These are phyloP conservation scores for Regulus satrapa DNA, from an alignment of 2,113 vertebrate genomes.

Conservation along the genomic window DNA sequence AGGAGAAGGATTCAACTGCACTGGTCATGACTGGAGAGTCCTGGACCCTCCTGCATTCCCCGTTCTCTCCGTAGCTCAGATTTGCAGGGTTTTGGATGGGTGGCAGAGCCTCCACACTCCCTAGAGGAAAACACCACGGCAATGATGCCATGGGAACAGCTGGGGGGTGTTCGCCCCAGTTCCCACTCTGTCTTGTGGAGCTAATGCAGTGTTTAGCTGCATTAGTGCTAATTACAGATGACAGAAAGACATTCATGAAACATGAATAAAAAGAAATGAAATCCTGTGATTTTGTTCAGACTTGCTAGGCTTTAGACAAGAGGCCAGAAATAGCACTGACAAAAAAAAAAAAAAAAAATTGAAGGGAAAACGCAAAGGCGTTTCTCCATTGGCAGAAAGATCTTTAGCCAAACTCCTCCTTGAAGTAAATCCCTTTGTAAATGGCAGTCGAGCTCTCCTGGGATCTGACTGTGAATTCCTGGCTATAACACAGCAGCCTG, in stretches of 20 bases:
- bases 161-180: neutral
- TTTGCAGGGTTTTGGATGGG: neutral
- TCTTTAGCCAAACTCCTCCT: neutral
- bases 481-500: neutral
- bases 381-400: neutral
- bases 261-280: neutral
- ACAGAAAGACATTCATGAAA: neutral
- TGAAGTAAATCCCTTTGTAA: neutral
- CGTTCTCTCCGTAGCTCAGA: neutral
- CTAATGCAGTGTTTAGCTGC: neutral
- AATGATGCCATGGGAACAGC: neutral
- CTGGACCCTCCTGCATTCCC: neutral
- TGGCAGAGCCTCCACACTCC: neutral
- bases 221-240: neutral
- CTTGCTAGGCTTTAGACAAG: neutral
- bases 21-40: neutral
- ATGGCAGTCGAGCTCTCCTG: neutral
- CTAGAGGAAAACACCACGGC: neutral
- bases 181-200: neutral
- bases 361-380: neutral
- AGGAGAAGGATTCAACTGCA: neutral
- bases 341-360: neutral
- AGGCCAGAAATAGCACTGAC: neutral
- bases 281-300: neutral
- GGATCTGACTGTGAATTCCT: neutral